Base-by-base conservation (phyloP, 2,113 vertebrate species). In the Phylloscopus whistleri region DNA sequence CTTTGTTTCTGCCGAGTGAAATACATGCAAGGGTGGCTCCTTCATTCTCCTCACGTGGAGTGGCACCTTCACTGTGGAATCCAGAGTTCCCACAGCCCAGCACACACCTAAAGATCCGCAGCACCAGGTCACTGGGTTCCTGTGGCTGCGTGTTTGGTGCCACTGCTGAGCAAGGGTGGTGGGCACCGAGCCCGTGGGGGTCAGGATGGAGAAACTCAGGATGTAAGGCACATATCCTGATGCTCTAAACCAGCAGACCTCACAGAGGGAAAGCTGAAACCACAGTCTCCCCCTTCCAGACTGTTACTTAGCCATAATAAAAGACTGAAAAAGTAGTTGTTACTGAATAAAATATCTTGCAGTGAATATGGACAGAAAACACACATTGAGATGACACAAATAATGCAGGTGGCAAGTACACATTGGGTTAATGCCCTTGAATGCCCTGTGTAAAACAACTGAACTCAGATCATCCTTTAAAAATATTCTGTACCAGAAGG, bases 161-260 rank as follows among this genome's bases (percentile, higher is more conserved):
- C 30, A 6, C 55, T 70, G 8, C 18, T 1, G 11, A 60, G 67
- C 23, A 23, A 46, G 7, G 16, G 9, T 27, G 33, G 30, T 8
- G 28, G 39, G 21, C 22, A 58, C 26, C 0, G 0, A 30, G 46
- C 20, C 37, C 11, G 1, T 0, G 1, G 2, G 24, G 18, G 46
- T 58, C 33, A 17, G 14, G 28, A 30, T 0, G 31, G 62, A 56
- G 77, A 46, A 64, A 58, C 12, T 48, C 3, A 0, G 53, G 37
- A 26, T 2, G 9, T 18, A 16, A 67, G 69, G 41, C 56, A 49
- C 7, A 5, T 2, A 52, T 19, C 27, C 73, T 23, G 49, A 31
- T 23, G 44, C 35, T 79, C 60, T 30, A 11, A 33, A 46, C 3
- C 48, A 59, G 53, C 39, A 72, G 37, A n/a, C 3, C 22, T 76